These are phyloP conservation scores for Leptoclinus maculatus DNA, from an alignment of 2,797 vertebrate species.

Conservation along the genomic window DNA sequence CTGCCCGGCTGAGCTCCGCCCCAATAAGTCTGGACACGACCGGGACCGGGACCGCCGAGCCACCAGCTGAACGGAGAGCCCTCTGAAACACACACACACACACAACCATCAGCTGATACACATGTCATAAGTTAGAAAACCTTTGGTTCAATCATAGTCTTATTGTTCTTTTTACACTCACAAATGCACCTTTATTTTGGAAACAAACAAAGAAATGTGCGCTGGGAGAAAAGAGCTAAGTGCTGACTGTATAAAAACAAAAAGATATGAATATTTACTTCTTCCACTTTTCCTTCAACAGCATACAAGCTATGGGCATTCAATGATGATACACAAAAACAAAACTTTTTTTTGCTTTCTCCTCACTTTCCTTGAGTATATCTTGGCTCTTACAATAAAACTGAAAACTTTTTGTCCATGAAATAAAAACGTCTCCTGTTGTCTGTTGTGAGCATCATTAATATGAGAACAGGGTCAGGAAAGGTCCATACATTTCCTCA, in stretches of 20 bases:
- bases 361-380: neutral
- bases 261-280: neutral
- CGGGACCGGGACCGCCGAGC: conserved; percentile 87
- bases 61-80: conserved; percentile 93
- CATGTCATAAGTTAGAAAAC: neutral
- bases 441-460: neutral
- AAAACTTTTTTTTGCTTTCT: neutral
- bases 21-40: conserved; percentile 91
- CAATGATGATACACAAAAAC: neutral
- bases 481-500: conserved; percentile 1
- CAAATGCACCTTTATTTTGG: neutral
- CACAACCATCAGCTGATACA: neutral
- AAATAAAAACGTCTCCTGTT: neutral
- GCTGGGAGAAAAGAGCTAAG: neutral
- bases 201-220: neutral
- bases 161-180: neutral
- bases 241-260: neutral
- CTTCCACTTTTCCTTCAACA: neutral
- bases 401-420: neutral
- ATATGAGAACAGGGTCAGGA: neutral
- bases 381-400: neutral
- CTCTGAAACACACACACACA: conserved; percentile 76
- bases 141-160: neutral
- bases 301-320: neutral
- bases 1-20: conserved; percentile 88